Percentiles rank a stretch among this genome's conserved stretches.
phyloP scores from a whole-genome alignment of 2,113 vertebrate species.

The Donacobius atricapilla region DNA sequence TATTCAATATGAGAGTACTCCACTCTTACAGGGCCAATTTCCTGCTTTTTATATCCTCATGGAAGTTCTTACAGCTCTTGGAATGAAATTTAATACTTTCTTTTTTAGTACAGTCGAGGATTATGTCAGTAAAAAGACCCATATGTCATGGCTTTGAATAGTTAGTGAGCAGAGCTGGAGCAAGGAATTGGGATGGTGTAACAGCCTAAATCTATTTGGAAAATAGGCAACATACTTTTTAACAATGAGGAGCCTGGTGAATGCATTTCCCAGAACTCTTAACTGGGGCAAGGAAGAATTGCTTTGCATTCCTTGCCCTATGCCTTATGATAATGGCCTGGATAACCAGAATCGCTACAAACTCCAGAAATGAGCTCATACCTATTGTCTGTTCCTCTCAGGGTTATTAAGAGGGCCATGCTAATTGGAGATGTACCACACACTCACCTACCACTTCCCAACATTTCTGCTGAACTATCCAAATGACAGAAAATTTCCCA shows the following conservation, averaged over 20 bases:
- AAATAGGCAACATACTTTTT: constrained; percentile 20
- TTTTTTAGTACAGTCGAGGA: constrained; percentile 60
- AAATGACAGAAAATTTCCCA: background rate
- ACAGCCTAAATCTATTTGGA: constrained; percentile 37
- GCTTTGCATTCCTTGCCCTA: background rate
- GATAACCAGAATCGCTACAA: background rate
- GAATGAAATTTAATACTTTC: constrained; percentile 68
- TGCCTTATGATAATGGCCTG: background rate
- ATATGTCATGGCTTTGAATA: constrained; percentile 70
- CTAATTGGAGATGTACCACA: background rate
- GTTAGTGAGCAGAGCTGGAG: background rate
- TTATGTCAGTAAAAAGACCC: constrained; percentile 64
- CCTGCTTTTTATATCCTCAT: constrained; percentile 62
- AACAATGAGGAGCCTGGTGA: background rate
- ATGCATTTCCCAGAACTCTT: background rate
- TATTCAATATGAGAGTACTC: constrained; percentile 8
- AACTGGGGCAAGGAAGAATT: background rate
- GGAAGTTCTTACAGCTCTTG: constrained; percentile 56
- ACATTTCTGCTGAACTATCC: background rate
- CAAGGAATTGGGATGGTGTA: background rate
- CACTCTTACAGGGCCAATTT: constrained; percentile 26
- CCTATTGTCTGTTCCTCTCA: background rate
- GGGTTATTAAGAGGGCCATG: background rate
- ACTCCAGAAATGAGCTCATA: background rate
- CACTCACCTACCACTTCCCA: background rate